phyloP scores from a whole-genome alignment of 2,797 vertebrate genomes.

The Moxostoma hubbsi region DNA sequence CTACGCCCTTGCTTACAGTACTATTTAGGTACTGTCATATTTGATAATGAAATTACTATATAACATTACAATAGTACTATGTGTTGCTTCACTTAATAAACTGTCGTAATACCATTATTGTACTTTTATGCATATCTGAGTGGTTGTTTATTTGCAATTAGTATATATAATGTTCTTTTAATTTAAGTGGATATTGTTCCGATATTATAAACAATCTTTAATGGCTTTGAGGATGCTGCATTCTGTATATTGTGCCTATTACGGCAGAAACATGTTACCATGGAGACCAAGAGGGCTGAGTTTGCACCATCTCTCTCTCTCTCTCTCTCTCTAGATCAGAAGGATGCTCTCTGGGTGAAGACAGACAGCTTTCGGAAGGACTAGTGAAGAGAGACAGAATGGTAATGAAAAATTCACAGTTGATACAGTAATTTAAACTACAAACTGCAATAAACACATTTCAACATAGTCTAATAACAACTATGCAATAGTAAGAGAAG shows the following conservation, averaged over 20 bases:
- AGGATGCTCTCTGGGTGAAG: constrained; percentile 23
- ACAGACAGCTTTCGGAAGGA: constrained; percentile 41
- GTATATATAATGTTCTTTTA: too few relatives aligned
- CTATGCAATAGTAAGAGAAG: too few relatives aligned
- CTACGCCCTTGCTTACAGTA: too few relatives aligned
- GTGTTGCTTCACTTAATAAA: too few relatives aligned
- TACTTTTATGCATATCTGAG: too few relatives aligned
- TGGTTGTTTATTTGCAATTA: neutral
- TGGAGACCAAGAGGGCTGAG: constrained; percentile 65
- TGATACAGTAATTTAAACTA: constrained; percentile 29
- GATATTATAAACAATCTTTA: constrained; percentile 22
- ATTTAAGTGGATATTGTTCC: neutral
- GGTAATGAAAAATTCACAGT: constrained; percentile 43
- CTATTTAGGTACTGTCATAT: too few relatives aligned
- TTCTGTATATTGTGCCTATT: constrained; percentile 38
- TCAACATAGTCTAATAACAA: too few relatives aligned
- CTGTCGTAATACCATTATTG: too few relatives aligned
- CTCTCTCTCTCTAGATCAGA: constrained; percentile 56
- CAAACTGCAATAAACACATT: constrained; percentile 3
- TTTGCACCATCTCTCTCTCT: constrained; percentile 61
- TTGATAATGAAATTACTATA: too few relatives aligned
- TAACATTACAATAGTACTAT: too few relatives aligned
- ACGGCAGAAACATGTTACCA: constrained; percentile 71
- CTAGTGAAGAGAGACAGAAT: constrained; percentile 12
- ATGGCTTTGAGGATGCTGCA: constrained; percentile 32